Evolutionary conservation across 2,888 invertebrate species (phyloP), one percentile per base, ranked within the genome.

Genomic region (Trissoscelio sp.): DNA sequence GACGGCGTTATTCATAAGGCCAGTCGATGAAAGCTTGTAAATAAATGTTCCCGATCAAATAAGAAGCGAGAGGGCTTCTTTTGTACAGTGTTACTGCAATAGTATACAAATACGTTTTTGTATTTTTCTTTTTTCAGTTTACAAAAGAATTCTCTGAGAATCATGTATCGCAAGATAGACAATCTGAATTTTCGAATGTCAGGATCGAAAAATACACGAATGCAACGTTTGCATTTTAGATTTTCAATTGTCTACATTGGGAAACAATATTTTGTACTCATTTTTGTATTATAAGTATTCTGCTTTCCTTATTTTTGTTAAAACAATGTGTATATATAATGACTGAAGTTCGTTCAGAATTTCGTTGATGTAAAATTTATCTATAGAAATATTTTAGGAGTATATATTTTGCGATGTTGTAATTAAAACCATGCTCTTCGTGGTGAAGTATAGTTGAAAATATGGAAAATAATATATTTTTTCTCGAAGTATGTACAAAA

Each of bases 1-100:
- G 72, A 97, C 98, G 82, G 97, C 99, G 4, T 93, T 99, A 60
- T 94, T 98, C 91, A 95, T 98, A 86, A 96, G 95, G 73, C 97
- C 97, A 18, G 94, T 94, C 82, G 94, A 90, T 66, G 85, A 78
- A 34, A 62, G 16, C 9, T 18, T 74, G 64, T 81, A 78, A 69
- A 77, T 73, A 77, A 22, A 37, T 16, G 16, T 14, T 46, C 11
- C 24, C 22, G 20, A 48, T 67, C 14, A 57, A 34, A 37, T 14
- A 18, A 46, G 28, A 73, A 60, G 53, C 20, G 3, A 7, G 16
- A 14, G 28, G n/a, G 24, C 51, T 75, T 73, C 48, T 62, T 58
- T 28, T 70, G 75, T 75, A 81, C 72, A 64, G 31, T 64, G 53
- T 57, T 51, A 37, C 22, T 7, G 7, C 18, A 11, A n/a, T 53